Evolutionary conservation across 1,140 invertebrate species (phyloP).

Genomic region (Zaprionus inermis): DNA sequence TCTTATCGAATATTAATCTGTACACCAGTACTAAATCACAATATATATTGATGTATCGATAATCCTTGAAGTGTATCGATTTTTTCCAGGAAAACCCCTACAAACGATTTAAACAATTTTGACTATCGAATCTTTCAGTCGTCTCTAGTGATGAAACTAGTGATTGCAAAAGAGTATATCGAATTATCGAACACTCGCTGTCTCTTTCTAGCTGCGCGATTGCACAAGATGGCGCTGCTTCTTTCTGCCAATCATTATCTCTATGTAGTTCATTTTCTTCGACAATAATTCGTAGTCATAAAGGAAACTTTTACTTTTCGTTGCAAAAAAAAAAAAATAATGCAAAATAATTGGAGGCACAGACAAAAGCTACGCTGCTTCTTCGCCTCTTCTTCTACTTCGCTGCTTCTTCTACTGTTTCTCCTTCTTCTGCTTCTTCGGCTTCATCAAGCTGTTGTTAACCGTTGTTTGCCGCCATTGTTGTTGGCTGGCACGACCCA

Average conservation of each 20-base stretch:
- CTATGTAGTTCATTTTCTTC: constrained; percentile 46
- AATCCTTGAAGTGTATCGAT: too few species aligned
- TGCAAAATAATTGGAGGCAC: constrained; percentile 47
- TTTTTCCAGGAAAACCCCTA: too few species aligned
- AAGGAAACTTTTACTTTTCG: constrained; percentile 56
- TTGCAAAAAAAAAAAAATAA: constrained; percentile 33
- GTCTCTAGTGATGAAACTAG: too few species aligned
- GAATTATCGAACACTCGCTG: neutral
- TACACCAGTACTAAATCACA: too few species aligned
- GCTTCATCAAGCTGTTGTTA: neutral
- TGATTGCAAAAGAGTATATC: neutral
- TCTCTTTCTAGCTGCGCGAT: too few species aligned
- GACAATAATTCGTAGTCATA: constrained; percentile 43
- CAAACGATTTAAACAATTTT: too few species aligned
- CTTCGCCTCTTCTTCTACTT: too few species aligned
- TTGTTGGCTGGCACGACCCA: constrained; percentile 44
- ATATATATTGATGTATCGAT: too few species aligned
- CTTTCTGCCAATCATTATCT: constrained; percentile 3
- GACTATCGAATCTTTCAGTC: too few species aligned
- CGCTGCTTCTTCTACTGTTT: neutral
- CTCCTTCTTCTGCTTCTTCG: neutral
- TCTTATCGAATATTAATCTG: too few species aligned
- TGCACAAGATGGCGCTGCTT: constrained; percentile 33
- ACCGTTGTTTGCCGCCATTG: constrained; percentile 9
- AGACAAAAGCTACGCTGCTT: constrained; percentile 18